phyloP scores from a whole-genome alignment of 2,888 invertebrate genomes.

The Nemotelus nigrinus region DNA sequence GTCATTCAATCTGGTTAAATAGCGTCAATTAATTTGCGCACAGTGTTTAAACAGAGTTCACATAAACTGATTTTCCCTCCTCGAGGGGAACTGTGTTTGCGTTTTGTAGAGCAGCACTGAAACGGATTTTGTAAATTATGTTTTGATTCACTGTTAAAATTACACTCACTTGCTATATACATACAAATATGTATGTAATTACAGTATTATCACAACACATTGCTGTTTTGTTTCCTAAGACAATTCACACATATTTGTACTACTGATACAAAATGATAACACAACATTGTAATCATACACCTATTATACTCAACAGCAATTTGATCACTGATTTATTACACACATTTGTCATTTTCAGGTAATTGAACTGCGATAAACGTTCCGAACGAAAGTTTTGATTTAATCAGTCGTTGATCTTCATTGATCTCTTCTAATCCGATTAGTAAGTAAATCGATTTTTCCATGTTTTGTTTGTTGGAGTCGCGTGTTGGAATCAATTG shows the following conservation, averaged over 20 bases:
- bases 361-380: not conserved
- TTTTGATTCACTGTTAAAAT: not conserved
- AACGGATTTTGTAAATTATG: too few relatives aligned
- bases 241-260: too few relatives aligned
- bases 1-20: constrained; percentile 40
- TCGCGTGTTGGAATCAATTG: not conserved
- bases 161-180: not conserved
- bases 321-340: not conserved
- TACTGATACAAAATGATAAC: not conserved
- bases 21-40: constrained; percentile 43
- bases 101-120: not conserved
- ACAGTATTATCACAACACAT: not conserved
- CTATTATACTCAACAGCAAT: not conserved
- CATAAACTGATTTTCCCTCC: not conserved
- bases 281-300: not conserved
- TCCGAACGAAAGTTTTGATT: not conserved
- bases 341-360: constrained; percentile 4
- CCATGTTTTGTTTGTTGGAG: too few relatives aligned
- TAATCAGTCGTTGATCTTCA: constrained; percentile 16
- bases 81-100: not conserved
- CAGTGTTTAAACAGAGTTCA: constrained; percentile 10
- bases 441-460: too few relatives aligned
- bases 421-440: too few relatives aligned
- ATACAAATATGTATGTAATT: not conserved
- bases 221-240: not conserved